A percentile compares a stretch with the other conserved stretches of the same genome.
phyloP scores from a whole-genome alignment of 2,797 vertebrate species.

The Pyrocephalus nanus region DNA sequence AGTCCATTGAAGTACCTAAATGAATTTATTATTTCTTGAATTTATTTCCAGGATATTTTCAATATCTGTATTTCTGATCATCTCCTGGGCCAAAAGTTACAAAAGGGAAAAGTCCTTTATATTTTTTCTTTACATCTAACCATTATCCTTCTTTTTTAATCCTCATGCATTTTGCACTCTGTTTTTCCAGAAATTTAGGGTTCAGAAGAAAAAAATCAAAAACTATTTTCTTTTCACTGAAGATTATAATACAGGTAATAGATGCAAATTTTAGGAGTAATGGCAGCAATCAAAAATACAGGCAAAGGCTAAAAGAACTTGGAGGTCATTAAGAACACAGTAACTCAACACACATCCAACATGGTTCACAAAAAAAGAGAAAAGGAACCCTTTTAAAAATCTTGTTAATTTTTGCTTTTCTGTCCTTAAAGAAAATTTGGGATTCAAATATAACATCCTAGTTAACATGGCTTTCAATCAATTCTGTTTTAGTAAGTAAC shows the following conservation, averaged over 20 bases:
- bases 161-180: fast-evolving
- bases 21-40: background rate
- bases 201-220: background rate
- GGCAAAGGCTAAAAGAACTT: background rate
- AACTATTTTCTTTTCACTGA: background rate
- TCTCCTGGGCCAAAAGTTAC: background rate
- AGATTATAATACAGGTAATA: background rate
- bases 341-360: background rate
- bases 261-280: background rate
- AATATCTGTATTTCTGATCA: background rate
- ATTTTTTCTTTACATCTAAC: background rate
- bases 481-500: background rate
- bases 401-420: background rate
- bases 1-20: background rate
- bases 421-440: background rate
- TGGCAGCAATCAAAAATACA: fast-evolving
- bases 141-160: background rate
- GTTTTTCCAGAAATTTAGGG: background rate
- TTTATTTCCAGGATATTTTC: background rate
- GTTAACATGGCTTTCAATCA: background rate
- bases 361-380: background rate
- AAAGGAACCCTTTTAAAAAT: background rate
- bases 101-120: background rate
- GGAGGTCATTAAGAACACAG: background rate
- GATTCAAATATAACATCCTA: background rate